Evolutionary conservation across 1,140 invertebrate genomes (phyloP).

Genomic region (Calliphora vicina): DNA sequence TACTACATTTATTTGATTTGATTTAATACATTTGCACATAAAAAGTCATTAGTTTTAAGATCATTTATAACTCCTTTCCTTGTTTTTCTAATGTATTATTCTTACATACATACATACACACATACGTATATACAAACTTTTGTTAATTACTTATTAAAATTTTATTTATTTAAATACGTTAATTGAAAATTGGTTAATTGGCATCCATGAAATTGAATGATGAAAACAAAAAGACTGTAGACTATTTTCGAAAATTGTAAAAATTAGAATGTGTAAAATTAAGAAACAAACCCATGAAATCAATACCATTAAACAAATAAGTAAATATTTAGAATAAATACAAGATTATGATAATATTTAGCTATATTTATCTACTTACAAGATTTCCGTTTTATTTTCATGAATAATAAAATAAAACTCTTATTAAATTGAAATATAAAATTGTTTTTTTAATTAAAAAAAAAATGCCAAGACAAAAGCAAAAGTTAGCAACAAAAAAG

Average conservation of each 20-base stretch:
- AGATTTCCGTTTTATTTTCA: not conserved
- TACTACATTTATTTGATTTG: no score
- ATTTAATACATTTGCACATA: no score
- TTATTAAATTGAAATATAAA: not conserved
- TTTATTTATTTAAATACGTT: not conserved
- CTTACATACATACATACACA: not conserved
- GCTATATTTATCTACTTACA: not conserved
- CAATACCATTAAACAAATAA: not conserved
- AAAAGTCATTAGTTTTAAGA: no score
- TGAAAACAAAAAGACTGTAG: not conserved
- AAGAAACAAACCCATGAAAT: not conserved
- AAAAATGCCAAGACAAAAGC: no score
- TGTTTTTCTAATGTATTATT: not conserved
- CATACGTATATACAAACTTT: not conserved
- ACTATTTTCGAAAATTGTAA: not conserved
- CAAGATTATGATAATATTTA: not conserved
- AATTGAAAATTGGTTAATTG: no score
- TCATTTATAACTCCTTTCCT: not conserved
- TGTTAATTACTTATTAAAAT: not conserved
- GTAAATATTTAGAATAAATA: not conserved
- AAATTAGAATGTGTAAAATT: not conserved
- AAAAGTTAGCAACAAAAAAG: no score
- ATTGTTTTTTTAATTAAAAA: no score
- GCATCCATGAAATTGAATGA: not conserved
- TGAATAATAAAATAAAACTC: not conserved